A percentile compares a stretch with the other conserved stretches of the same genome.
phyloP scores from a whole-genome alignment of 1,140 invertebrate species.

The Papilio dardanus region DNA sequence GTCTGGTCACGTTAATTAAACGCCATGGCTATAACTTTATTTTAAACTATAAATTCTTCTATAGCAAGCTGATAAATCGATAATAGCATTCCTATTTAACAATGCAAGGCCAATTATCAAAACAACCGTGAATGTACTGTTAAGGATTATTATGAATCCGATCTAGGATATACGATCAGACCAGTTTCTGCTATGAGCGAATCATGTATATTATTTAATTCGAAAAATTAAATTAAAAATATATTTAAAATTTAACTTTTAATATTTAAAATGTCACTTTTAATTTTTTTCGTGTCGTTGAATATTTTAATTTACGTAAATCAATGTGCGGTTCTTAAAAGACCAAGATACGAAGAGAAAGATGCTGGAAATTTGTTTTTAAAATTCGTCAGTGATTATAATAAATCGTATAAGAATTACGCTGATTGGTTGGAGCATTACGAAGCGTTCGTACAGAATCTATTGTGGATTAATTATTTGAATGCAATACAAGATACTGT shows the following conservation, averaged over 20 bases:
- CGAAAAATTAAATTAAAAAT: background rate
- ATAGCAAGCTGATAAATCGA: constrained; percentile 15
- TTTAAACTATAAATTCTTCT: constrained; percentile 23
- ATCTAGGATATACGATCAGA: background rate
- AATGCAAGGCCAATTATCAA: constrained; percentile 22
- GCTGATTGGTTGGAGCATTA: constrained; percentile 22
- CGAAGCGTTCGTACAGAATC: constrained; percentile 27
- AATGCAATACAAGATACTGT: constrained; percentile 13
- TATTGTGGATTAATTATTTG: constrained; percentile 28
- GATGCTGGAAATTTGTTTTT: constrained; percentile 13
- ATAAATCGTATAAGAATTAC: constrained; percentile 25
- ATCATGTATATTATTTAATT: background rate
- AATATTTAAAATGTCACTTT: background rate
- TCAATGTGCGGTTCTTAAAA: background rate
- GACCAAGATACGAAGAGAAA: constrained; percentile 26
- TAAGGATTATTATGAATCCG: background rate
- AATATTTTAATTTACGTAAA: background rate
- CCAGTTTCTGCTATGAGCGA: background rate
- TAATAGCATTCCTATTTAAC: constrained; percentile 14
- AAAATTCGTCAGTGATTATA: constrained; percentile 25
- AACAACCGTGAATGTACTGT: background rate
- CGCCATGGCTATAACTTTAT: no score
- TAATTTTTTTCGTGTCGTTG: background rate
- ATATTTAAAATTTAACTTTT: background rate
- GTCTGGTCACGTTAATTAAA: no score